Evolutionary conservation across 2,888 invertebrate species (phyloP).

Genomic region (Blastobasis adustella): DNA sequence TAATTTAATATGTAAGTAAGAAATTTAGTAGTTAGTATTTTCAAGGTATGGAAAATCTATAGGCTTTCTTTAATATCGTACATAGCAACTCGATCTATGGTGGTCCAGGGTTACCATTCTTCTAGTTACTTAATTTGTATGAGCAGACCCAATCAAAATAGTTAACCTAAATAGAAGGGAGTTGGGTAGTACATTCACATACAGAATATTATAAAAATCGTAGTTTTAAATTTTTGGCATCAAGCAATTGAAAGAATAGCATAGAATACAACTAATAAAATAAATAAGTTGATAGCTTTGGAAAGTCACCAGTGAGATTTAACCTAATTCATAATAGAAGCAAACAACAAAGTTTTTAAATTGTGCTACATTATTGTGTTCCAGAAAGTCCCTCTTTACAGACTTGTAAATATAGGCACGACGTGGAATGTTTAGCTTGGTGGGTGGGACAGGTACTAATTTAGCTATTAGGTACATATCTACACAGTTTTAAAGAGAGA

Average conservation of each 20-base stretch:
- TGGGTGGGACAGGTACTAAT: too few species aligned
- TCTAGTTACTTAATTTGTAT: slow-evolving; percentile 3
- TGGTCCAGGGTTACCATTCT: not conserved
- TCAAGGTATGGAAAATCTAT: not conserved
- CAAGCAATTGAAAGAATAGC: slow-evolving; percentile 60
- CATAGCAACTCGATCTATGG: too few species aligned
- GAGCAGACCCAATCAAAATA: slow-evolving; percentile 43
- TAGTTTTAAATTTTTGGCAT: slow-evolving; percentile 70
- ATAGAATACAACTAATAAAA: slow-evolving; percentile 32
- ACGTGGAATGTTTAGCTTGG: too few species aligned
- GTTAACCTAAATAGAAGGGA: slow-evolving; percentile 60
- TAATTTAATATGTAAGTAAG: too few species aligned
- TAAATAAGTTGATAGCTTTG: slow-evolving; percentile 43
- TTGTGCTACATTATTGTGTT: too few species aligned
- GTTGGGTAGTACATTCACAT: slow-evolving; percentile 48
- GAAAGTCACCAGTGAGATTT: slow-evolving; percentile 62
- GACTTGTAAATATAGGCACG: too few species aligned
- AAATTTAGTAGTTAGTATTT: not conserved
- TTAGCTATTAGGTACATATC: too few species aligned
- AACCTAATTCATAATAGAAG: slow-evolving; percentile 3
- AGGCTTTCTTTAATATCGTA: too few species aligned
- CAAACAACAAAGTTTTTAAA: too few species aligned
- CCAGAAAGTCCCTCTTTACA: too few species aligned
- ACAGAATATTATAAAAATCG: slow-evolving; percentile 56
- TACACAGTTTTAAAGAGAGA: too few species aligned